Evolutionary conservation across 2,797 vertebrate species (phyloP), one percentile per base, ranked within the genome.

Genomic region (Hyperoplus lanceolatus): DNA sequence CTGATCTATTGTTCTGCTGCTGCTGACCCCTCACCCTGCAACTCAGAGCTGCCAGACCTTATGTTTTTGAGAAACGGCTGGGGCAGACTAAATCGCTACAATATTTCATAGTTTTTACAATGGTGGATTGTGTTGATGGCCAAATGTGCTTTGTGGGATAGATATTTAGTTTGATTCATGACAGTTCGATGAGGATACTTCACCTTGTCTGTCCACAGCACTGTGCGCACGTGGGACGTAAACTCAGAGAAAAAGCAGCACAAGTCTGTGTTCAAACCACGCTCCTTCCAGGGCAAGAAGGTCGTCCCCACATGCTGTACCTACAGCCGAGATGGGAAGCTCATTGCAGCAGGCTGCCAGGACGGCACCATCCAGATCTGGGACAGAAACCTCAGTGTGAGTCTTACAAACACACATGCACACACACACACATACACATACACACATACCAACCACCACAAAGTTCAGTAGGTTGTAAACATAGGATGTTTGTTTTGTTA

Each of bases 301-400:
- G 97, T 98, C 67, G 95, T 94, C 73, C 98, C 98, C 48, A 99
- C 96, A 10, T 97, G 96, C 36, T 99, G 97, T 87, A 96, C 96
- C 0, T 99, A 99, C 90, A 99, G 96, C 82, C 97, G 97, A 36
- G 98, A 99, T 49, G 98, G 98, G 50, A 98, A 95, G 89, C 96
- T 99, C 12, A 94, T 99, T 18, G 98, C 97, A 41, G 97, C 98
- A 0, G 98, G 96, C 79, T 99, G 98, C 88, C 97, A 98, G 89
- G 97, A 99, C 56, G 98, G 98, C 57, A 97, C 96, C 88, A 99
- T 99, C 85, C 98, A 99, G 93, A 97, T 99, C 90, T 99, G 97
- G 98, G 98, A 99, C 82, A 95, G 97, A 79, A 99, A 98, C 92
- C 85, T 99, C 84, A 99, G 92, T 50, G 98, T 99, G 94, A 98